Evolutionary conservation across 2,113 vertebrate genomes (phyloP), one percentile per base, ranked within the genome.

Genomic region (Marmota flaviventris): DNA sequence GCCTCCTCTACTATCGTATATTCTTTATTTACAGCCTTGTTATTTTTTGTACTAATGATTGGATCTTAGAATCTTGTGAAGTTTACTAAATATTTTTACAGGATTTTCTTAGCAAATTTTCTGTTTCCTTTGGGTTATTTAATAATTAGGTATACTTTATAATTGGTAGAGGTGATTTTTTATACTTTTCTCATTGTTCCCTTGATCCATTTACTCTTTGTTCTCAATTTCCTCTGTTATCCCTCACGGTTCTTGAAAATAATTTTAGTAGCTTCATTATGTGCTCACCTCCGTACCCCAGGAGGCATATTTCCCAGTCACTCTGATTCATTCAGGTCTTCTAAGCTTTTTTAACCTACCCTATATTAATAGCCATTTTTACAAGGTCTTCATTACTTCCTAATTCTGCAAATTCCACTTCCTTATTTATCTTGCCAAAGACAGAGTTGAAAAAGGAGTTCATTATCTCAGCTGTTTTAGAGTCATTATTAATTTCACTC

Each of bases 381-480:
- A 97, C 77, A 97, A 95, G 96, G 95, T 97, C 94, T 97, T 97
- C 97, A 97, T 97, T 98, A 98, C 98, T 97, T 97, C 92, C 93
- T 97, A 97, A 96, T 98, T 98, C 97, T 96, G 87, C 87, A 97
- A 92, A 97, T 98, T 97, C 95, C 96, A 93, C 97, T 97, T 97
- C 95, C 97, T 98, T 98, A 98, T 97, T 98, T 98, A 98, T 98
- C 98, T 97, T 97, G 94, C 95, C 77, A 98, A 94, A 97, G 98
- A 92, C 96, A 97, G 95, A 97, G 96, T 97, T 97, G 93, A 95
- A 87, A 97, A 96, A 97, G 97, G 90, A 98, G 97, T 98, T 98
- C 97, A 98, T 98, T 98, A 98, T 97, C 97, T 98, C 97, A 98
- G 96, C 96, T 98, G 90, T 97, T 98, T 98, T 97, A 98, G 91